Percentiles rank a stretch among this genome's conserved stretches.
These are phyloP conservation scores for Geopemphigus sp. DNA, from an alignment of 1,140 invertebrate species.

Conservation along the genomic window DNA sequence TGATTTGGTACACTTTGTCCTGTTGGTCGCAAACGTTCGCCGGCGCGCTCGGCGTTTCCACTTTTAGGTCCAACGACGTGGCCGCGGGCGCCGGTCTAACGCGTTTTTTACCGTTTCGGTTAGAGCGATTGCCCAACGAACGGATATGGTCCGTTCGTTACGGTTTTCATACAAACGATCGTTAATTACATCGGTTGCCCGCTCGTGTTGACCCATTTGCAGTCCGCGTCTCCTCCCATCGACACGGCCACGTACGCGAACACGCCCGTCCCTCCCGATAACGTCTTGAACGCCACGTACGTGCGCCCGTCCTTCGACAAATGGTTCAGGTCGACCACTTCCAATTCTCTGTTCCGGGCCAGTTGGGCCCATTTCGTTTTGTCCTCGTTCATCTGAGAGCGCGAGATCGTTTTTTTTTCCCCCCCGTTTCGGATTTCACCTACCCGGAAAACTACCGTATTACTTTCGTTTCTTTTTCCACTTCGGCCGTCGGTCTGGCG, in stretches of 20 bases:
- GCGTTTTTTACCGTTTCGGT: too few species aligned
- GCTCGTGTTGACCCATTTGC: neutral
- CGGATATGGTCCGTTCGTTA: too few species aligned
- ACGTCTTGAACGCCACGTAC: conserved; percentile 3
- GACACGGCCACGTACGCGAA: conserved; percentile 21
- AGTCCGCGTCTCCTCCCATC: neutral
- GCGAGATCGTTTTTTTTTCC: neutral
- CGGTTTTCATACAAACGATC: too few species aligned
- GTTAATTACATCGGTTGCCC: conserved; percentile 16
- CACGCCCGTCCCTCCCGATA: neutral
- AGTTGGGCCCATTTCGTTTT: conserved; percentile 13
- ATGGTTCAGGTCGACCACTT: conserved; percentile 22
- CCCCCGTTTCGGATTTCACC: too few species aligned
- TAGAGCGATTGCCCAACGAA: too few species aligned
- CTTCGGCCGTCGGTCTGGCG: neutral
- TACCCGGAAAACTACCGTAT: too few species aligned
- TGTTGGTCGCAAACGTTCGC: too few species aligned
- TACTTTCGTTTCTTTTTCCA: conserved; percentile 7
- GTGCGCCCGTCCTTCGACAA: conserved; percentile 24
- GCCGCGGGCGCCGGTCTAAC: too few species aligned
- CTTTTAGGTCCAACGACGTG: too few species aligned
- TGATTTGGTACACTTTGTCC: too few species aligned
- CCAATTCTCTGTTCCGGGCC: conserved; percentile 7
- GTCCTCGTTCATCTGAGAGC: neutral
- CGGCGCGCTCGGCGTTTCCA: too few species aligned